Conservation (phyloP, 2,888 invertebrate species). For the Volucella bombylans region DNA sequence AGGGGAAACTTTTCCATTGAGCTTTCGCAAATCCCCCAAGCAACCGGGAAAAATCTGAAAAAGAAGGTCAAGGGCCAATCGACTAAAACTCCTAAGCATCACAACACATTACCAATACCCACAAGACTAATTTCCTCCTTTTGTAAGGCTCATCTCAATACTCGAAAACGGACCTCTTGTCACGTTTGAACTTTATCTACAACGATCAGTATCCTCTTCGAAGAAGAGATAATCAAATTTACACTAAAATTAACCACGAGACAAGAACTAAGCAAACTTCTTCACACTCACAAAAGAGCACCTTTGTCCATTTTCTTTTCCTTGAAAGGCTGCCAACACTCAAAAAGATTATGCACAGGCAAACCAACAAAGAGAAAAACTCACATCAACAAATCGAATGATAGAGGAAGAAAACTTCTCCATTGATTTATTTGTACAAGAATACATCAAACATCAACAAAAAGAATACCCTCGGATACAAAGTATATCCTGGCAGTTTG, state of each 20-base stretch:
- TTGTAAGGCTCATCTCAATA: slow-evolving; percentile 20
- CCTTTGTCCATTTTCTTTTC: slow-evolving; percentile 16
- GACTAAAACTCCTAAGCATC: slow-evolving; percentile 45
- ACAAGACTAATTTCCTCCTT: slow-evolving; percentile 54
- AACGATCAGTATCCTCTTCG: slow-evolving; percentile 55
- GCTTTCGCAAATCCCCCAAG: slow-evolving; percentile 32
- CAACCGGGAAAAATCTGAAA: slow-evolving; percentile 56
- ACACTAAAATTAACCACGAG: slow-evolving; percentile 61
- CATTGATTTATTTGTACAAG: slow-evolving; percentile 60
- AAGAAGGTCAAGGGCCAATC: slow-evolving; percentile 64
- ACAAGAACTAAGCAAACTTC: slow-evolving; percentile 34
- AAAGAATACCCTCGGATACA: slow-evolving; percentile 32
- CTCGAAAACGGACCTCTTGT: slow-evolving; percentile 42
- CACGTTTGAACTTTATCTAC: slow-evolving; percentile 63
- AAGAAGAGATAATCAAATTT: slow-evolving; percentile 67
- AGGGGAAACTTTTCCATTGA: slow-evolving; percentile 31
- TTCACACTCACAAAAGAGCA: background rate
- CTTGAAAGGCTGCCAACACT: slow-evolving; percentile 32
- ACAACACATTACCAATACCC: slow-evolving; percentile 57
- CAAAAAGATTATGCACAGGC: slow-evolving; percentile 39
- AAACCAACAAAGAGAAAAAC: slow-evolving; percentile 29
- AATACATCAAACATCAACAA: slow-evolving; percentile 49
- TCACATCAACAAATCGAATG: slow-evolving; percentile 34
- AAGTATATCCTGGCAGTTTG: slow-evolving; percentile 21
- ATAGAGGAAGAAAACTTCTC: slow-evolving; percentile 25